Evolutionary conservation across 2,888 invertebrate genomes (phyloP), one percentile per base, ranked within the genome.

Genomic region (Rambutsinella grinnellia): DNA sequence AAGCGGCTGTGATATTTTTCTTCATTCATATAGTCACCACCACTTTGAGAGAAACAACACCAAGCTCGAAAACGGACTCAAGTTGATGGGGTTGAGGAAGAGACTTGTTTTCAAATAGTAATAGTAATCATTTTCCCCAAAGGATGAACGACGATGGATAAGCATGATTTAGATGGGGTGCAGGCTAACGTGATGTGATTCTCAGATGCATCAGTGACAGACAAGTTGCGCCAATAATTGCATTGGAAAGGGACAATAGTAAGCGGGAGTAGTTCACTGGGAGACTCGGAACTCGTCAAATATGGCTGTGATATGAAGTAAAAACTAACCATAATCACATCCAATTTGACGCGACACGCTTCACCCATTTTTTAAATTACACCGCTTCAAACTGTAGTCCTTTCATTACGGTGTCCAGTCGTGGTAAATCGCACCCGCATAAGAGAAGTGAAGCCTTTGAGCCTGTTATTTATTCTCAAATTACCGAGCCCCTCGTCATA

Each of bases 1-100:
- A 96, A 95, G 95, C 96, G 95, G 95, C 95, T 96, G 95, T 95
- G 95, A 95, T 95, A 95, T 94, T 94, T n/a, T n/a, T n/a, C n/a
- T 24, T 67, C 60, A 54, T 85, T 87, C 87, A 90, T 94, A 94
- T 90, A 92, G 66, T 90, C 89, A 94, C 94, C 94, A 89, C 93
- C 94, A 94, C 93, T 93, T 94, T 93, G 94, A 91, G 94, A 94
- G 94, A 89, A 90, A 84, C 83, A 79, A 81, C 76, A 63, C 63
- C 71, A 80, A 80, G 80, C 74, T 76, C 6, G 36, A 36, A 27
- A 49, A 19, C 10, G 47, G 5, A 36, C 36, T 36, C n/a, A n/a
- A n/a, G n/a, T n/a, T n/a, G n/a, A n/a, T n/a, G n/a, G n/a, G n/a
- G n/a, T n/a, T n/a, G n/a, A n/a, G n/a, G n/a, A n/a, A n/a, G n/a